Conservation (phyloP, 1,140 invertebrate species). For the Aplysia californica region DNA sequence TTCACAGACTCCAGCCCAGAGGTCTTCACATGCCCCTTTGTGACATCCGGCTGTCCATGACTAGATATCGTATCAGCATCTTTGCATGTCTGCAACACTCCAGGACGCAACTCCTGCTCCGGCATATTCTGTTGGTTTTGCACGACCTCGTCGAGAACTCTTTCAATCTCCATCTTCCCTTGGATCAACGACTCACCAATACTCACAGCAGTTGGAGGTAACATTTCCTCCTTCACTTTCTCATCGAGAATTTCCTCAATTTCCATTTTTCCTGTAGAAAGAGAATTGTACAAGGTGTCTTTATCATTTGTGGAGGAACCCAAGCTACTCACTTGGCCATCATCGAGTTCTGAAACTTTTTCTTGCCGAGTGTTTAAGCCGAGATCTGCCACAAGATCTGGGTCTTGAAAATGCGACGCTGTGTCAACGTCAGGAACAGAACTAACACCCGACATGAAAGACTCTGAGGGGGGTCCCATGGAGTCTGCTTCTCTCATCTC, state of each 20-base stretch:
- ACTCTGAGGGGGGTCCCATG: no score
- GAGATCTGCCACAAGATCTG: constrained; percentile 8
- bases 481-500: constrained; percentile 15
- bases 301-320: background rate
- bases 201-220: background rate
- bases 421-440: background rate
- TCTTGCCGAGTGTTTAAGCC: background rate
- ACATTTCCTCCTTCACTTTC: no score
- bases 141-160: constrained; percentile 9
- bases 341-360: background rate
- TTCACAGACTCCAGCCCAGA: background rate
- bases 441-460: no score
- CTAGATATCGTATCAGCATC: no score
- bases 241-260: constrained; percentile 6
- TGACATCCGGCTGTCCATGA: background rate
- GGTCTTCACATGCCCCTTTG: background rate
- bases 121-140: background rate
- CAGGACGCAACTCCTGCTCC: no score
- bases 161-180: constrained; percentile 24
- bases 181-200: constrained; percentile 4
- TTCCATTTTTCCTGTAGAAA: constrained; percentile 19
- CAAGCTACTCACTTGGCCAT: background rate
- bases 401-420: background rate
- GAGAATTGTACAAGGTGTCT: background rate
- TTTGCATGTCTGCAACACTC: no score